Conservation (phyloP, 2,113 vertebrate species). For the Morphnarchus princeps region DNA sequence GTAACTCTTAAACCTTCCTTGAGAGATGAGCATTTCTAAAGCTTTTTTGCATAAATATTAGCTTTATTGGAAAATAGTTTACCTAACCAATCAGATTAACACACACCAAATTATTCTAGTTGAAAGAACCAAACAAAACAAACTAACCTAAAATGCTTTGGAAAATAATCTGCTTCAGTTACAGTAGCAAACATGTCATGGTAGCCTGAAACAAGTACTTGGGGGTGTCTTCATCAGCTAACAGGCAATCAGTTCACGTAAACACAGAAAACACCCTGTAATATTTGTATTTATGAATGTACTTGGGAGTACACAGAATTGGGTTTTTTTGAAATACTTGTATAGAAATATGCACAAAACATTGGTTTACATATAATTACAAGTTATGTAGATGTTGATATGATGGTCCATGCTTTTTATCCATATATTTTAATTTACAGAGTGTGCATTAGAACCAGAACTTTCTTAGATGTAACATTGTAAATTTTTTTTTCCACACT, state of each 20-base stretch:
- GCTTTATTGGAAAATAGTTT: conserved; percentile 66
- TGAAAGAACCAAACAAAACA: background rate
- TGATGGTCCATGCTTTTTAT: conserved; percentile 35
- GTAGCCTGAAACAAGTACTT: conserved; percentile 41
- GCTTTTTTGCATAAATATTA: conserved; percentile 60
- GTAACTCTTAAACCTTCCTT: background rate
- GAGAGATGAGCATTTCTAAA: conserved; percentile 57
- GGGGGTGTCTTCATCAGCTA: conserved; percentile 18
- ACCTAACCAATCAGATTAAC: conserved; percentile 56
- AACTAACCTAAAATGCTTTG: conserved; percentile 51
- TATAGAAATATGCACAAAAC: conserved; percentile 61
- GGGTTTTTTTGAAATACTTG: background rate
- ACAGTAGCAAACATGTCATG: conserved; percentile 58
- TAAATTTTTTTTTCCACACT: background rate
- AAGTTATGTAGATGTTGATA: conserved; percentile 20
- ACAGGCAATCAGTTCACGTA: conserved; percentile 17
- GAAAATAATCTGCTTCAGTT: conserved; percentile 53
- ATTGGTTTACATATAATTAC: conserved; percentile 45
- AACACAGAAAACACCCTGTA: conserved; percentile 51
- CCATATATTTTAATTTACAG: conserved; percentile 15
- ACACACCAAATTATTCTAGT: conserved; percentile 56
- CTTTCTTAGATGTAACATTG: background rate
- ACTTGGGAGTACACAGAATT: conserved; percentile 1
- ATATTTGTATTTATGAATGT: background rate
- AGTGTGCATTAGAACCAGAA: conserved; percentile 32